Base-by-base conservation (phyloP, 2,888 invertebrate species). In the Scotopteryx bipunctaria region DNA sequence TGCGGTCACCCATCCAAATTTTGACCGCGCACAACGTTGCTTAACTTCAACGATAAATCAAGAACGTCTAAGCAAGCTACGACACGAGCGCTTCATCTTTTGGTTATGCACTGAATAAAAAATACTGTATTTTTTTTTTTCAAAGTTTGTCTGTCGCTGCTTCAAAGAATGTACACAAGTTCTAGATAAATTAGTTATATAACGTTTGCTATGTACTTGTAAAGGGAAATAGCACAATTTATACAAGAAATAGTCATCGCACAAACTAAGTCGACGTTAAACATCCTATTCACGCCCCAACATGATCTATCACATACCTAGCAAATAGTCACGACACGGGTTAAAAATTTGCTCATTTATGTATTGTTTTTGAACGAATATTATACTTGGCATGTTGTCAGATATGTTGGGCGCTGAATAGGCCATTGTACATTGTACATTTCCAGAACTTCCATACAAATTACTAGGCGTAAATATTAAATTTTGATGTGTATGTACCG, bases 401-500 rank as follows among this genome's bases (percentile, higher is more conserved):
- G 9, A 11, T 35, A 35, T 42, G 49, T 47, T 35, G 41, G 46
- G 5, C 16, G 29, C 6, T 49, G 46, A 49, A 55, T 45, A 25
- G 52, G 44, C 9, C 17, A 35, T 31, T 50, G 35, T n/a, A n/a
- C n/a, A n/a, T n/a, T 60, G 63, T 64, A 63, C 38, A 67, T 66
- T 66, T 70, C 69, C 71, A 67, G 54, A 63, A 65, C 60, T 66
- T 66, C 64, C 64, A 63, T 63, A 57, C 59, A 57, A 61, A 59
- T 59, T 37, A 44, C 6, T 67, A 72, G 64, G 43, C 14, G 38
- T 73, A 71, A 67, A 68, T 63, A 64, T 65, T 63, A 64, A 57
- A 59, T 73, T 74, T 71, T 64, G 68, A 73, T 65, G 71, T 71
- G 48, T 69, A 67, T 70, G 49, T 69, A 68, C 61, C 52, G 65